Base-by-base conservation (phyloP, 2,888 invertebrate species). In the Acleris sparsana region DNA sequence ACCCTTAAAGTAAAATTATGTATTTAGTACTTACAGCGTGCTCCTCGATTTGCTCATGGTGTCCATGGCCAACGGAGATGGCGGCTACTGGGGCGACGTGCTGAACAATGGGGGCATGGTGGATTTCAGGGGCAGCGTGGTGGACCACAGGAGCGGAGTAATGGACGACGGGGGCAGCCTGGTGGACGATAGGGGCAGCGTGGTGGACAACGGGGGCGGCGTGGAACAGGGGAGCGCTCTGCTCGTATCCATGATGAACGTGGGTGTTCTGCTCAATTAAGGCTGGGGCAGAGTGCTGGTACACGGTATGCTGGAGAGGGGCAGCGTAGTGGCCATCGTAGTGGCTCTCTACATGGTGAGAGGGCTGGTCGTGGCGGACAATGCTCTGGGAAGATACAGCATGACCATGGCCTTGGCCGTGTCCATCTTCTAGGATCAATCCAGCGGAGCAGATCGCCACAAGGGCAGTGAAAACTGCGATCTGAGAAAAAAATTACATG, bases 361-460 rank as follows among this genome's bases (percentile, higher is more conserved):
- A 72, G 0, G 85, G 82, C 68, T 90, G 85, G 70, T 89, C 87
- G 67, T 91, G 90, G 55, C 85, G 88, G 69, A 87, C 72, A 70
- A 92, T 88, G 78, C 87, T 92, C 64, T 92, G 92, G 13, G 91
- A 89, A 18, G 92, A 92, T 17, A 92, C 77, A 4, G 90, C 89
- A 5, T 79, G 78, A 1, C 57, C 66, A 22, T 66, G 66, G 22
- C 70, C 70, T 49, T 87, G 85, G 5, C 79, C 80, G 25, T 90
- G 86, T 7, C 85, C 82, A 4, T 88, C 80, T 17, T 86, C 85
- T 5, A 79, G 74, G 46, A 93, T 75, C 2, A 87, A 65, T 39
- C 89, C 93, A 2, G 92, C 93, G 66, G 89, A 89, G 79, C 93
- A 92, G 33, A 83, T 73, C 1, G 93, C 93, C 73, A 93, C 78